Conservation (phyloP, 2,113 vertebrate genomes). For the Nipponia nippon region DNA sequence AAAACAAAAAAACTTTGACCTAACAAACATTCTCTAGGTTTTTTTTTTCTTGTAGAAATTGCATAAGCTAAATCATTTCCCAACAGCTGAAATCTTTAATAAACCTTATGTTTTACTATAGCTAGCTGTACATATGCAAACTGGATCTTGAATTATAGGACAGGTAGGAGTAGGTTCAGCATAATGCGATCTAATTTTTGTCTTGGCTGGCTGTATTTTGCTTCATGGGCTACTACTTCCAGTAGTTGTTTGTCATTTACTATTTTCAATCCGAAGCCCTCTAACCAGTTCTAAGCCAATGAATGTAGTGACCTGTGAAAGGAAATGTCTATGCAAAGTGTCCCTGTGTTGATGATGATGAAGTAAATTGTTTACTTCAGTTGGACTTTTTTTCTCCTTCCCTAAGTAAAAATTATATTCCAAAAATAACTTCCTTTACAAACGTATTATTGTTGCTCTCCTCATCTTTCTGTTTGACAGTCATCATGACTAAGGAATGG, state of each 20-base stretch:
- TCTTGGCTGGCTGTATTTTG: background rate
- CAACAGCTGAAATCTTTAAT: background rate
- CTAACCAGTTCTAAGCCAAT: background rate
- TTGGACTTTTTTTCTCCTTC: background rate
- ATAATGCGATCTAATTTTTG: background rate
- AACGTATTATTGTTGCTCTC: background rate
- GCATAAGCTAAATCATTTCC: background rate
- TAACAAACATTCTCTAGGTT: background rate
- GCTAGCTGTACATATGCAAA: background rate
- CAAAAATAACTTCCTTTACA: constrained; percentile 16
- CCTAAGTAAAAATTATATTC: constrained; percentile 21
- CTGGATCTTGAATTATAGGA: background rate
- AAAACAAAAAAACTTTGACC: background rate
- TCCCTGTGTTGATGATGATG: background rate
- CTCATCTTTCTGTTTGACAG: constrained; percentile 2
- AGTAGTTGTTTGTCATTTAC: background rate
- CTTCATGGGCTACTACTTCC: background rate
- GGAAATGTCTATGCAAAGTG: constrained; percentile 2
- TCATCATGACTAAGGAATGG: background rate
- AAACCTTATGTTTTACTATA: background rate
- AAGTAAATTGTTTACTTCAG: constrained; percentile 39
- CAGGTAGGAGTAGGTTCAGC: background rate
- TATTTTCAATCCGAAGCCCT: background rate
- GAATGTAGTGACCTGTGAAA: background rate
- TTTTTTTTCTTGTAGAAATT: background rate